Base-by-base conservation (phyloP, 2,113 vertebrate species). In the Narcine bancroftii region DNA sequence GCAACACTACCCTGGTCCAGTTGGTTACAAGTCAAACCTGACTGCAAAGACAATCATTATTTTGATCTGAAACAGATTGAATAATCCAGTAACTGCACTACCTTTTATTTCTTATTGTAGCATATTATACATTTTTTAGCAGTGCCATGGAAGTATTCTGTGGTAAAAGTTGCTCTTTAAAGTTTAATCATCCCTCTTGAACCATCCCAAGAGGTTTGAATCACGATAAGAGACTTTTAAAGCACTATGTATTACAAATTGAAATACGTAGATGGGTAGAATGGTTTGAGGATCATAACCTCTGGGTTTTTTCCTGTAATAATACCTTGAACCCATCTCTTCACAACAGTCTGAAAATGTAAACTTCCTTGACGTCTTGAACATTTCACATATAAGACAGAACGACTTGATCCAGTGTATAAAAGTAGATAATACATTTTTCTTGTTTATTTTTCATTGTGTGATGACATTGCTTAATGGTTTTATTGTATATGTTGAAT, bases 121-220 rank as follows among this genome's bases (percentile, higher is more conserved):
- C 33, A 39, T n/a, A 87, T 87, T 21, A 7, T 33, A 13, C 47
- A 33, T 69, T 33, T 65, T 66, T 91, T 53, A 87, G 50, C 53
- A 89, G 33, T 91, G 63, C 39, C 29, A 13, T 45, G 24, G 39
- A 39, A 33, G 45, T 91, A 66, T 69, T 69, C 63, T 11, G 9
- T 47, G 4, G 89, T 6, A 63, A 47, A 69, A 71, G 11, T 47
- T 69, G 21, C 26, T 91, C 69, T 21, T 91, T 45, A 42, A 65
- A 66, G 63, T 45, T 91, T 91, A 39, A 69, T 69, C 89, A 91
- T 69, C 45, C 63, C 89, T 69, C 63, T 69, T 42, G 39, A 89
- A 89, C 65, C 26, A 19, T 42, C 83, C 15, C 3, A 65, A 66
- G 89, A 69, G 89, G 66, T 69, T 66, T 29, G 42, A 91, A 91